phyloP scores from a whole-genome alignment of 2,113 vertebrate genomes.

The Cisticola juncidis region DNA sequence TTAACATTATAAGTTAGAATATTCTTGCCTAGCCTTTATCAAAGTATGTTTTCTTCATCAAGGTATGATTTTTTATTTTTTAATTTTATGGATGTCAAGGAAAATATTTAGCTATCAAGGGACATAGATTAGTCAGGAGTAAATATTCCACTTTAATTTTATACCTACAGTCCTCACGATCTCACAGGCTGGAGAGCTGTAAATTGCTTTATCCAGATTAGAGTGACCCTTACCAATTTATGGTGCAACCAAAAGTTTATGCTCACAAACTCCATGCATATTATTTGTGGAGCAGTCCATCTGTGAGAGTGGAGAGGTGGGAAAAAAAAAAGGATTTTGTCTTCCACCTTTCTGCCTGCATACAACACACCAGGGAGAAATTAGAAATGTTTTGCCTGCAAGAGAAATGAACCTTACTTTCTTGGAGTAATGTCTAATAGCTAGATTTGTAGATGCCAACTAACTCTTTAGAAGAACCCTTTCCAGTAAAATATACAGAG shows the following conservation, averaged over 20 bases:
- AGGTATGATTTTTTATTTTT: not conserved
- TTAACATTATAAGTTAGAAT: not conserved
- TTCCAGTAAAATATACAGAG: not conserved
- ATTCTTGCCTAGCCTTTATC: not conserved
- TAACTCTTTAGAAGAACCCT: not conserved
- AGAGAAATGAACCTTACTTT: not conserved
- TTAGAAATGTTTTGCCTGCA: not conserved
- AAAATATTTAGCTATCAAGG: not conserved
- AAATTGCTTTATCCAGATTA: not conserved
- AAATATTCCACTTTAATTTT: not conserved
- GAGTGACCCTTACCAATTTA: not conserved
- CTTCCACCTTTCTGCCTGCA: not conserved
- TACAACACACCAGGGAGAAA: not conserved
- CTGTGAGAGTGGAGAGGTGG: not conserved
- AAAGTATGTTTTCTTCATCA: not conserved
- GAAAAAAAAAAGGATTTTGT: not conserved
- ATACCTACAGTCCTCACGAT: not conserved
- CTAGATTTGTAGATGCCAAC: not conserved
- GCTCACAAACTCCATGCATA: not conserved
- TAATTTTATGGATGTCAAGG: not conserved
- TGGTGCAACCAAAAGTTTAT: not conserved
- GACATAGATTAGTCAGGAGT: not conserved
- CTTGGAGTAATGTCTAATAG: not conserved
- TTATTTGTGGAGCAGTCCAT: not conserved
- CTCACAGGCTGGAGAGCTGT: not conserved